Conservation (phyloP, 2,113 vertebrate species). For the Typhlomys cinereus region DNA sequence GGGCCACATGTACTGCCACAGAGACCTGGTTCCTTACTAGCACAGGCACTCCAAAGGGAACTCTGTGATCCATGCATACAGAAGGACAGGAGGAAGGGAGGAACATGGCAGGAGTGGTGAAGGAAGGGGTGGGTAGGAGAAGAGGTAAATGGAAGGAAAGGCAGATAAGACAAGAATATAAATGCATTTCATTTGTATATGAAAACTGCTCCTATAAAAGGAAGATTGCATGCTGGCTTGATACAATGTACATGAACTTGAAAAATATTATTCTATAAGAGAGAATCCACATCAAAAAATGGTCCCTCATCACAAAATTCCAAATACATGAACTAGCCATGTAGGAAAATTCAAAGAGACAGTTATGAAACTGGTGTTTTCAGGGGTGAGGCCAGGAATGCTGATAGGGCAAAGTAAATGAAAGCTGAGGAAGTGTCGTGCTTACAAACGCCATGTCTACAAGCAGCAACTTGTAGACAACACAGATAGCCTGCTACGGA, state of each 20-base stretch:
- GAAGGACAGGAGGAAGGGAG: too few relatives aligned
- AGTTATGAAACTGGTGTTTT: not conserved
- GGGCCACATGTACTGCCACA: too few relatives aligned
- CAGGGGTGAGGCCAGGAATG: not conserved
- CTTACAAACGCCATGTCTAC: not conserved
- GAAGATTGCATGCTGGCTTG: too few relatives aligned
- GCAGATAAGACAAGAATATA: too few relatives aligned
- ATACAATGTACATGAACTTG: not conserved
- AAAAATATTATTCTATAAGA: not conserved
- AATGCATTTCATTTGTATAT: too few relatives aligned
- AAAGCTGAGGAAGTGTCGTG: not conserved
- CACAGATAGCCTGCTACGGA: not conserved
- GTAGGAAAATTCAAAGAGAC: not conserved
- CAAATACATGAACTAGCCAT: not conserved
- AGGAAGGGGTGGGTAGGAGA: too few relatives aligned
- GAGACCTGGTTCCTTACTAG: too few relatives aligned
- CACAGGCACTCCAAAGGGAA: too few relatives aligned
- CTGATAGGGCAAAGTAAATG: not conserved
- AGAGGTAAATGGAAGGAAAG: too few relatives aligned
- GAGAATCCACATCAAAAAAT: not conserved
- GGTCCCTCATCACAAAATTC: not conserved
- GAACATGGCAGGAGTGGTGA: too few relatives aligned
- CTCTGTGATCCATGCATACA: too few relatives aligned
- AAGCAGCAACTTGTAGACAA: not conserved
- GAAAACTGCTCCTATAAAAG: too few relatives aligned